A percentile compares a stretch with the other conserved stretches of the same genome.
Evolutionary conservation across 1,140 invertebrate species (phyloP).

Genomic region (Pogonomyrmex barbatus): DNA sequence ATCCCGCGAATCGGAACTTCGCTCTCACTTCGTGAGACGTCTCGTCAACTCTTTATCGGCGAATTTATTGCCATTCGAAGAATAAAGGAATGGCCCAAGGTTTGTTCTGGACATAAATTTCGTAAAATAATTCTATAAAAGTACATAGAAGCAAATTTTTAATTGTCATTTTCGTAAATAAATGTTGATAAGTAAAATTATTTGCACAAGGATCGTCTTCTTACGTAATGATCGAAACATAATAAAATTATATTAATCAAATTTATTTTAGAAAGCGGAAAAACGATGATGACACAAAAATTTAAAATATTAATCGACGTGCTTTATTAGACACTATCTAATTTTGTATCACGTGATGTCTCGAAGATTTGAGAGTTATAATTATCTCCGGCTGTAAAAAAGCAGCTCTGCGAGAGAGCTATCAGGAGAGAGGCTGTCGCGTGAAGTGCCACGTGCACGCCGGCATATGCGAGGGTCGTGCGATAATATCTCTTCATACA

Average conservation of each 20-base stretch:
- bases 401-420: conserved; percentile 7
- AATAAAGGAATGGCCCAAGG: conserved; percentile 30
- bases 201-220: background rate
- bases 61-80: conserved; percentile 42
- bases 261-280: background rate
- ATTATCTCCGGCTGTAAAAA: conserved; percentile 23
- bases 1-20: conserved; percentile 10
- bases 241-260: background rate
- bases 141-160: background rate
- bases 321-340: background rate
- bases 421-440: conserved; percentile 9
- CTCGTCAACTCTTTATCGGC: conserved; percentile 37
- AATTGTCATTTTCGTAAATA: background rate
- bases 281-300: background rate
- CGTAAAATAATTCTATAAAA: background rate
- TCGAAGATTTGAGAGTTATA: conserved; percentile 26
- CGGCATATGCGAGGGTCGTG: background rate
- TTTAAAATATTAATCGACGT: background rate
- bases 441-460: conserved; percentile 1
- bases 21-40: background rate
- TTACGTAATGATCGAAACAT: background rate
- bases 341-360: background rate
- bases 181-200: conserved; percentile 1
- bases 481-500: conserved; percentile 54
- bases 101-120: background rate